Conservation (phyloP, 2,888 invertebrate species). For the Melanophora roralis region DNA sequence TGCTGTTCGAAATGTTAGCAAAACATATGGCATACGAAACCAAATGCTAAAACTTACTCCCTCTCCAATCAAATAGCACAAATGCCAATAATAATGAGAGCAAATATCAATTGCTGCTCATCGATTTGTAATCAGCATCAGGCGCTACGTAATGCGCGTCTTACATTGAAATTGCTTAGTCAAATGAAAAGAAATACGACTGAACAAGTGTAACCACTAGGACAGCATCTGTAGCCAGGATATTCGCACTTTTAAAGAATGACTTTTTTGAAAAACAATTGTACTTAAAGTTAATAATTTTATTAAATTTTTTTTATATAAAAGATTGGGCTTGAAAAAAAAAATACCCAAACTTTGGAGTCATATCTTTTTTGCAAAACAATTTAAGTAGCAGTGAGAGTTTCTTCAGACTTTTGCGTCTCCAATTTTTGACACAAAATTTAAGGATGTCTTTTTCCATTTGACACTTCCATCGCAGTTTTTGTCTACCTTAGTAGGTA, state of each 20-base stretch:
- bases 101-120: slow-evolving; percentile 54
- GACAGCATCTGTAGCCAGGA: not conserved
- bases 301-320: no score
- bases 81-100: slow-evolving; percentile 15
- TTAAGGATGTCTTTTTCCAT: no score
- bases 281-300: no score
- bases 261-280: not conserved
- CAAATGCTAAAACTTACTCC: slow-evolving; percentile 9
- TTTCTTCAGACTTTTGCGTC: no score
- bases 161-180: slow-evolving; percentile 48
- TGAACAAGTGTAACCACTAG: slow-evolving; percentile 6
- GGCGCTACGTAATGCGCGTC: slow-evolving; percentile 45
- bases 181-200: slow-evolving; percentile 47
- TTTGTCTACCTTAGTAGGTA: no score
- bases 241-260: not conserved
- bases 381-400: no score
- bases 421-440: no score
- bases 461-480: no score
- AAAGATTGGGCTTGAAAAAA: no score
- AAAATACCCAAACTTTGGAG: no score
- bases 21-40: not conserved
- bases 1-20: not conserved
- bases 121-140: slow-evolving; percentile 59
- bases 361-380: no score
- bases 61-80: slow-evolving; percentile 26